Conservation (phyloP, 2,888 invertebrate species). For the Orthosia incerta region DNA sequence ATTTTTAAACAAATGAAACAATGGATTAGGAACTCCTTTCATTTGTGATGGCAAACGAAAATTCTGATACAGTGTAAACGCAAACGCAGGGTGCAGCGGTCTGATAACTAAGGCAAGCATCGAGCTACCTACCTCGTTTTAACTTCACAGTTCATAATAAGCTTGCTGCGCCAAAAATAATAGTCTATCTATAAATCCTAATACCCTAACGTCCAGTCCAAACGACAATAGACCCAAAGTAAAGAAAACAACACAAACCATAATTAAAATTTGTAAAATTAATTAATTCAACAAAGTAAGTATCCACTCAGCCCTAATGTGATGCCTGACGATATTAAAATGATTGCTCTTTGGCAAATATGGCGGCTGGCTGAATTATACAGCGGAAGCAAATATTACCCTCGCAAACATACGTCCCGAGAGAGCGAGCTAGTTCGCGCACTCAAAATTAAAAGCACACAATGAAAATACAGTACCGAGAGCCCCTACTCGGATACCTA, state of each 20-base stretch:
- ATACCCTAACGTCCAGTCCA: neutral
- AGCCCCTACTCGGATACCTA: constrained; percentile 87
- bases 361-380: constrained; percentile 92
- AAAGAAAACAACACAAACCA: constrained; percentile 43
- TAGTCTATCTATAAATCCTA: neutral
- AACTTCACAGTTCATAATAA: neutral
- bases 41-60: too few species aligned
- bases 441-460: constrained; percentile 93
- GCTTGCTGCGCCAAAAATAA: neutral
- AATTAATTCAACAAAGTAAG: constrained; percentile 85
- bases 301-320: constrained; percentile 88
- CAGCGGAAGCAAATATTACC: constrained; percentile 92
- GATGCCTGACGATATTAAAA: constrained; percentile 92
- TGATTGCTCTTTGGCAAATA: constrained; percentile 92
- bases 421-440: constrained; percentile 92
- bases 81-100: too few species aligned
- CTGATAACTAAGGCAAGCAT: neutral
- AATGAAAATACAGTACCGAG: constrained; percentile 91
- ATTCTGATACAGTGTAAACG: too few species aligned
- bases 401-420: constrained; percentile 91
- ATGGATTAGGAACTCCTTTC: too few species aligned
- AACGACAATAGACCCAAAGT: constrained; percentile 15
- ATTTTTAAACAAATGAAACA: too few species aligned
- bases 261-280: constrained; percentile 87
- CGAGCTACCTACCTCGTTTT: neutral